Evolutionary conservation across 2,888 invertebrate genomes (phyloP).

Genomic region (Coremacera marginata): DNA sequence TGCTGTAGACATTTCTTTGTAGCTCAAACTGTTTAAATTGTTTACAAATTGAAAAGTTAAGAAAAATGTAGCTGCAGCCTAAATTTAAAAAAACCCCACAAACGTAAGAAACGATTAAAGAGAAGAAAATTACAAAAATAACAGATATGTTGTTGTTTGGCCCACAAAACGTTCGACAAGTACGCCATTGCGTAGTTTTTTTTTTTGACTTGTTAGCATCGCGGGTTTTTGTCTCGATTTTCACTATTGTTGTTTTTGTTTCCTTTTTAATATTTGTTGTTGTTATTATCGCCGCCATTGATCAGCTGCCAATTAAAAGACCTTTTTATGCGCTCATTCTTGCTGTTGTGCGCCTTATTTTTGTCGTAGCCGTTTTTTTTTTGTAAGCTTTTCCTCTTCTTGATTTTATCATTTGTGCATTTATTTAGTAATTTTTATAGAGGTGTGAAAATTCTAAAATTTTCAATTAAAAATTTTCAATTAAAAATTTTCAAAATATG

Average conservation of each 20-base stretch:
- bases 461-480: constrained; percentile 28
- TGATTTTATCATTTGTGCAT: constrained; percentile 1
- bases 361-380: background rate
- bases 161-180: background rate
- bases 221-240: background rate
- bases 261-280: background rate
- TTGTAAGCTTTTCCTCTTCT: background rate
- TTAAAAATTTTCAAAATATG: constrained; percentile 14
- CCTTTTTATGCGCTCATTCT: constrained; percentile 43
- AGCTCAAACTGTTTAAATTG: too few relatives aligned
- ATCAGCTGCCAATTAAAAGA: constrained; percentile 52
- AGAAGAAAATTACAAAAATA: background rate
- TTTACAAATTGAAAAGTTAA: too few relatives aligned
- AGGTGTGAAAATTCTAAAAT: constrained; percentile 30
- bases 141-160: background rate
- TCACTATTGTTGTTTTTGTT: background rate
- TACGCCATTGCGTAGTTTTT: background rate
- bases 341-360: background rate
- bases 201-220: constrained; percentile 3
- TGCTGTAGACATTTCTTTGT: too few relatives aligned
- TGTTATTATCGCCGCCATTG: constrained; percentile 42
- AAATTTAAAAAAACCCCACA: too few relatives aligned
- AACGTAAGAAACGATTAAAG: background rate
- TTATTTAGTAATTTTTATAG: constrained; percentile 27
- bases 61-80: too few relatives aligned